A percentile compares a stretch with the other conserved stretches of the same genome.
These are phyloP conservation scores for Tetragonula clypearis DNA, from an alignment of 1,140 invertebrate genomes.

Conservation along the genomic window DNA sequence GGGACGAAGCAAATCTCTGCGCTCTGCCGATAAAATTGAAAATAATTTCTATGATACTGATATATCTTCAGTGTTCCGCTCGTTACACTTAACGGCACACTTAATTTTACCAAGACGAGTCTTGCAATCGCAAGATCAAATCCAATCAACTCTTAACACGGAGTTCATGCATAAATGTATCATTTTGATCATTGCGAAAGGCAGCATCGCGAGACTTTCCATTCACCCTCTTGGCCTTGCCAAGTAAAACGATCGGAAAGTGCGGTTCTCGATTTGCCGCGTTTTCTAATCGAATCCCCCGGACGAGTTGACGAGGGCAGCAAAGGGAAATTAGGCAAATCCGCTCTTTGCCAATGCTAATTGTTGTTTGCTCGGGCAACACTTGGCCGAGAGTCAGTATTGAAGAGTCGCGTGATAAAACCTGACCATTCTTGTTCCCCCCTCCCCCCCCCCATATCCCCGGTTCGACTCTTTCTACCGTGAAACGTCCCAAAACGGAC, in stretches of 20 bases:
- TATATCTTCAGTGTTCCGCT: background rate
- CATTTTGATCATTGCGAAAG: background rate
- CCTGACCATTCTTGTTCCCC: background rate
- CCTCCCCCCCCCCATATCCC: background rate
- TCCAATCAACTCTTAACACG: background rate
- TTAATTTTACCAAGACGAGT: background rate
- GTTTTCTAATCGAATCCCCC: slow-evolving; percentile 49
- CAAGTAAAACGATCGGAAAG: background rate
- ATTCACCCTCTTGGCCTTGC: background rate
- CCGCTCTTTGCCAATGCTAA: slow-evolving; percentile 58
- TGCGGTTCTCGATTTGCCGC: background rate
- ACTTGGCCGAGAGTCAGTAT: background rate
- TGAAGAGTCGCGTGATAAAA: background rate
- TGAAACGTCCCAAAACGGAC: background rate
- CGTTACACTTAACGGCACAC: background rate
- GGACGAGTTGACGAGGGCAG: slow-evolving; percentile 35
- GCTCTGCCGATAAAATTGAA: too few species aligned
- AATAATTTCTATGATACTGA: background rate
- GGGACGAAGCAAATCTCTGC: too few species aligned
- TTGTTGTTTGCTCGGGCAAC: slow-evolving; percentile 62
- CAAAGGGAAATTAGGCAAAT: slow-evolving; percentile 63
- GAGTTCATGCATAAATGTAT: background rate
- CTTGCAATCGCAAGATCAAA: background rate
- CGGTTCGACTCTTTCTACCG: background rate
- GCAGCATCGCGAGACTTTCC: background rate